Percentiles rank a stretch among this genome's conserved stretches.
Conservation (phyloP, 2,797 vertebrate genomes). For the Tokudaia tokunoshimensis region DNA sequence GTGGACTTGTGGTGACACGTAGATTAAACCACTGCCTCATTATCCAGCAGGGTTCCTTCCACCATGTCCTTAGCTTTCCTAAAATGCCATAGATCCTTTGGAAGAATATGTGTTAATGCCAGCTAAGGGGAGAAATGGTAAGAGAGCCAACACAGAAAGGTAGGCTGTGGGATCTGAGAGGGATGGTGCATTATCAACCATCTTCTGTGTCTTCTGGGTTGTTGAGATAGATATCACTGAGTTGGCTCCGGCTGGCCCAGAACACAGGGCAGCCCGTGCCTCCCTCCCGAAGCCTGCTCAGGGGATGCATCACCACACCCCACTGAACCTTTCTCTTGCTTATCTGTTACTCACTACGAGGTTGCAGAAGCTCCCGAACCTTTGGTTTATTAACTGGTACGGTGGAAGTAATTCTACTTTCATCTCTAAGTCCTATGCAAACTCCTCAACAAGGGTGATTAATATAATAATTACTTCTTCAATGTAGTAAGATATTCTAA, state of each 20-base stretch:
- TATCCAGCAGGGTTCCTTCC: not conserved
- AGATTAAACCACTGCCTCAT: not conserved
- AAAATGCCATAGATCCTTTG: conserved; percentile 10
- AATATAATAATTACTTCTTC: not conserved
- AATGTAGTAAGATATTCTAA: conserved; percentile 5
- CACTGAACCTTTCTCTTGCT: not conserved
- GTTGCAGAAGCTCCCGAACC: conserved; percentile 26
- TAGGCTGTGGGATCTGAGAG: not conserved
- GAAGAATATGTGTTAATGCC: not conserved
- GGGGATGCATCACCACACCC: not conserved
- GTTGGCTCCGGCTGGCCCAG: not conserved
- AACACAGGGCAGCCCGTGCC: not conserved
- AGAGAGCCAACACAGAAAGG: not conserved
- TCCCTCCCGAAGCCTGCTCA: not conserved
- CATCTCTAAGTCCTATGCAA: not conserved
- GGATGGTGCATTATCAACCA: not conserved
- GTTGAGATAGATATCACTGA: not conserved
- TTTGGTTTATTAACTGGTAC: conserved; percentile 22
- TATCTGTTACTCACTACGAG: not conserved
- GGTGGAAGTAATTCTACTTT: not conserved
- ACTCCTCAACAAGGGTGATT: not conserved
- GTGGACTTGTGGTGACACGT: not conserved
- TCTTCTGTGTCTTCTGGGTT: not conserved
- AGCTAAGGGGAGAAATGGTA: not conserved
- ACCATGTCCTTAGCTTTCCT: not conserved